These are phyloP conservation scores for Ceratosolen solmsi DNA, from an alignment of 1,140 invertebrate species.

Conservation along the genomic window DNA sequence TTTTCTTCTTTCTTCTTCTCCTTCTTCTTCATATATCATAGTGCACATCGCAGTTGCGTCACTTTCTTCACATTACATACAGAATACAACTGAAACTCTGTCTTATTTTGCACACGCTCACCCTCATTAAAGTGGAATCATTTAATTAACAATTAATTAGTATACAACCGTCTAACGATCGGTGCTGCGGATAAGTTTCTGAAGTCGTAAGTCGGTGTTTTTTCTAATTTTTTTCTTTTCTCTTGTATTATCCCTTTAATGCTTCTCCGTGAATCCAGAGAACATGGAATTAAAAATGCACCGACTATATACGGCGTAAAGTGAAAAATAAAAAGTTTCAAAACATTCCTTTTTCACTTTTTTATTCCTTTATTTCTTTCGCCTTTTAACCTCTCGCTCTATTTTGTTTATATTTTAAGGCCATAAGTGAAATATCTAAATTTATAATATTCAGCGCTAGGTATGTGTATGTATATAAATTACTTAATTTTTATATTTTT, in stretches of 20 bases:
- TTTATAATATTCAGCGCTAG: conserved; percentile 64
- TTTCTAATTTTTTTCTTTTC: conserved; percentile 31
- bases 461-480: conserved; percentile 60
- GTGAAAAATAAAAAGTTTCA: conserved; percentile 23
- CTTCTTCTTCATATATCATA: conserved; percentile 52
- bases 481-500: conserved; percentile 55
- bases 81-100: conserved; percentile 33
- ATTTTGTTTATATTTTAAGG: conserved; percentile 62
- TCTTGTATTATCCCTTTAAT: background rate
- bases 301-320: conserved; percentile 1
- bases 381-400: conserved; percentile 17
- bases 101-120: conserved; percentile 49
- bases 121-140: conserved; percentile 55
- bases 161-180: conserved; percentile 22
- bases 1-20: too few relatives aligned
- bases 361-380: conserved; percentile 13
- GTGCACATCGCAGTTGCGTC: conserved; percentile 51
- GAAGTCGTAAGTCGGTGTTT: background rate
- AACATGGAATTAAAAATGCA: conserved; percentile 22
- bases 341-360: conserved; percentile 29
- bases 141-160: conserved; percentile 28
- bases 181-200: background rate
- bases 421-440: conserved; percentile 69
- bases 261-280: background rate
- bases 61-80: conserved; percentile 13